Evolutionary conservation across 2,113 vertebrate species (phyloP).

Genomic region (Rhabdornis inornatus): DNA sequence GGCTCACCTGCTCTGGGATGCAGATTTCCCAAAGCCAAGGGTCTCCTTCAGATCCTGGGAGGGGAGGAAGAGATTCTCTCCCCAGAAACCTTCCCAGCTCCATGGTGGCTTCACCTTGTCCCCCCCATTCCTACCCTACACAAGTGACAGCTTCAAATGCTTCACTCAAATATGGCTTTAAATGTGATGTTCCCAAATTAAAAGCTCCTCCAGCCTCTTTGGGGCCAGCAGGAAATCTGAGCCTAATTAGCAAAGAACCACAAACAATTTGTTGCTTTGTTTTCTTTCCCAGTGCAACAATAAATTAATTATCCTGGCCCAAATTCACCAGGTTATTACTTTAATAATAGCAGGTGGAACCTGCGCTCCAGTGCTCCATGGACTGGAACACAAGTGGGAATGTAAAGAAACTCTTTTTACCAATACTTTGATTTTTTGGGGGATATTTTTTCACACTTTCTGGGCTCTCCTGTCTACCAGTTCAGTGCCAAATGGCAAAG

Average conservation of each 20-base stretch:
- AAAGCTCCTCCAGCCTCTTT: background rate
- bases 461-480: background rate
- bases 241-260: background rate
- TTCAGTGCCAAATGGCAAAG: rapidly evolving
- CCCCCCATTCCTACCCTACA: background rate
- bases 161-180: rapidly evolving
- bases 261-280: background rate
- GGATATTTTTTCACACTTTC: background rate
- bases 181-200: background rate
- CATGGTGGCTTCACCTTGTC: rapidly evolving
- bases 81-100: background rate
- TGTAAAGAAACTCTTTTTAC: background rate
- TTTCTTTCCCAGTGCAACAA: background rate
- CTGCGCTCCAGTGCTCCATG: rapidly evolving
- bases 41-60: rapidly evolving
- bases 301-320: background rate
- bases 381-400: background rate
- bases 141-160: background rate
- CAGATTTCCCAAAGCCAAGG: background rate
- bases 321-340: background rate
- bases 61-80: background rate
- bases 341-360: background rate
- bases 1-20: rapidly evolving
- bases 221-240: background rate
- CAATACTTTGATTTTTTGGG: background rate